Evolutionary conservation across 2,113 vertebrate genomes (phyloP).

Genomic region (Pyxicephalus adspersus): DNA sequence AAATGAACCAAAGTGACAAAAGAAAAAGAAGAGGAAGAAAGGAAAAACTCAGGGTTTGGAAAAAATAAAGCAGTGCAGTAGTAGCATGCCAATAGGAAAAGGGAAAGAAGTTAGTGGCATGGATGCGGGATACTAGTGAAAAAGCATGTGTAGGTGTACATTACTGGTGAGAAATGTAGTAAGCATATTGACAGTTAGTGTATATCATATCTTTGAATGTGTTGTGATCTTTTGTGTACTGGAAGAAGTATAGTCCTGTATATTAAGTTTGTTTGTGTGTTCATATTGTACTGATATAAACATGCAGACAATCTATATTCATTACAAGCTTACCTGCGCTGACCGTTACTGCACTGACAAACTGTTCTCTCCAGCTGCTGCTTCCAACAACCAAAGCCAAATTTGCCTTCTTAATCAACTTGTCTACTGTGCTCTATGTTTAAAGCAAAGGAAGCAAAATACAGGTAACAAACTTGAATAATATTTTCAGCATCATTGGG

Average conservation of each 20-base stretch:
- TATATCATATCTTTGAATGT: slow-evolving; percentile 10
- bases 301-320: not conserved
- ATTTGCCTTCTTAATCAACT: slow-evolving; percentile 85
- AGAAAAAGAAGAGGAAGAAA: not conserved
- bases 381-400: slow-evolving; percentile 83
- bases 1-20: not conserved
- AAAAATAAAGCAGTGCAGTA: not conserved
- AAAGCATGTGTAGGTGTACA: slow-evolving; percentile 23
- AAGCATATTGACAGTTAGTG: slow-evolving; percentile 1
- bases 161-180: not conserved
- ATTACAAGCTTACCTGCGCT: slow-evolving; percentile 75
- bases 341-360: slow-evolving; percentile 83
- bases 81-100: slow-evolving; percentile 14
- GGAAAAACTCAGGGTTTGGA: not conserved
- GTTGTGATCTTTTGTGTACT: not conserved
- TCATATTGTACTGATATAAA: not conserved
- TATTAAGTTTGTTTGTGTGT: not conserved
- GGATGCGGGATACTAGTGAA: slow-evolving; percentile 7
- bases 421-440: slow-evolving; percentile 81
- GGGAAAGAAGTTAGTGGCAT: slow-evolving; percentile 34
- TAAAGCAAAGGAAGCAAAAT: slow-evolving; percentile 1
- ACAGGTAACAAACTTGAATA: too few relatives aligned
- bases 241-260: not conserved
- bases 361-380: slow-evolving; percentile 85
- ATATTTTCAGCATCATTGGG: too few relatives aligned